These are phyloP conservation scores for Agriotes lineatus DNA, from an alignment of 2,888 invertebrate species.

Conservation along the genomic window DNA sequence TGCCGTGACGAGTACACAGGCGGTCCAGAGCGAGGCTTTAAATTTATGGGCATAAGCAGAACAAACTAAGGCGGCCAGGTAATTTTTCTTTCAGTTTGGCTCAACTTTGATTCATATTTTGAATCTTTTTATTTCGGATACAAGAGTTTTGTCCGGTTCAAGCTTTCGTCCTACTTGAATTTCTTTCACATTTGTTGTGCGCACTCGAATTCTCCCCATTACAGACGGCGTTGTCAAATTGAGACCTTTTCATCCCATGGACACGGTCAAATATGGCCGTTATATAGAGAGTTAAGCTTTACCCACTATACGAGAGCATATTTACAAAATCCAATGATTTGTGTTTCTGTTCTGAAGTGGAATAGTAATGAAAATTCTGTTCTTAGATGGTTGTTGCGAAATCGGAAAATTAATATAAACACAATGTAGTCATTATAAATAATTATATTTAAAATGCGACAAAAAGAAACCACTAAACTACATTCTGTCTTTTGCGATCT, in stretches of 20 bases:
- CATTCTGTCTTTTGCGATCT: no score
- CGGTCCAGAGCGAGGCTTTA: not conserved
- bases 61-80: conserved; percentile 22
- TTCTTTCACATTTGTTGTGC: conserved; percentile 11
- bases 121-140: conserved; percentile 26
- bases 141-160: not conserved
- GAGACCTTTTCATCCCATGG: conserved; percentile 7
- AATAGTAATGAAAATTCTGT: no score
- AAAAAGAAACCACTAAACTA: no score
- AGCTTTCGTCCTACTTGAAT: not conserved
- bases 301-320: no score
- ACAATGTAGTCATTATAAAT: no score
- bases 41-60: conserved; percentile 12
- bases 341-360: no score
- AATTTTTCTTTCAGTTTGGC: conserved; percentile 29
- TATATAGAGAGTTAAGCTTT: no score
- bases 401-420: no score
- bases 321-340: no score
- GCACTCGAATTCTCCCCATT: not conserved
- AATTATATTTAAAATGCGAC: no score
- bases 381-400: no score
- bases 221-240: not conserved
- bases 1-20: not conserved
- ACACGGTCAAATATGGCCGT: no score
- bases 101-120: conserved; percentile 35